phyloP scores from a whole-genome alignment of 2,888 invertebrate species.

The Candidula unifasciata region DNA sequence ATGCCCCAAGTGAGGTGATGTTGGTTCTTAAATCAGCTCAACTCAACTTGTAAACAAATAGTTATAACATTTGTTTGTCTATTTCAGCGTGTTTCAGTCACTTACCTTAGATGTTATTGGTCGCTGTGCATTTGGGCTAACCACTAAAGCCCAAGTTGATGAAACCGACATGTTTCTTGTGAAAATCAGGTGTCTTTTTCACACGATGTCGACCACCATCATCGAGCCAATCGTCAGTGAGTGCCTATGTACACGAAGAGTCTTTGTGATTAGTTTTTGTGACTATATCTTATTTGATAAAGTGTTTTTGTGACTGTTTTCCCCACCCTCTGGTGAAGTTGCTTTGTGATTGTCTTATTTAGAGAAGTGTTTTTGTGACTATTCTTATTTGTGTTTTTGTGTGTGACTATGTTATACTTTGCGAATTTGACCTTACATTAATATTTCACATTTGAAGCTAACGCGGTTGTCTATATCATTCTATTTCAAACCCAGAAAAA shows the following conservation, averaged over 20 bases:
- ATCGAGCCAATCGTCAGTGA: slow-evolving; percentile 72
- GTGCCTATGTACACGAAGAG: slow-evolving; percentile 51
- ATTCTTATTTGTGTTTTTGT: neutral
- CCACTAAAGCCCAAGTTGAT: slow-evolving; percentile 77
- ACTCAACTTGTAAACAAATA: no score
- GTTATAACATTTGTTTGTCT: neutral
- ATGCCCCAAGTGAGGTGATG: no score
- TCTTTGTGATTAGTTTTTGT: neutral
- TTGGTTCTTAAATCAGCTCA: no score
- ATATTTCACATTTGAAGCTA: no score
- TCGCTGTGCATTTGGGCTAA: slow-evolving; percentile 79
- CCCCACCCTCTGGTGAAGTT: no score
- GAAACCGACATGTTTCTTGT: slow-evolving; percentile 76
- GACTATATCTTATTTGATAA: neutral
- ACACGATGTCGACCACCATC: slow-evolving; percentile 64
- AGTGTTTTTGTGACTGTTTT: no score
- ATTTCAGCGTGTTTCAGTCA: slow-evolving; percentile 77
- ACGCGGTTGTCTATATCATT: no score
- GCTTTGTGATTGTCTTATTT: neutral
- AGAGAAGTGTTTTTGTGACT: neutral
- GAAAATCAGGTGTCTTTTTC: slow-evolving; percentile 69
- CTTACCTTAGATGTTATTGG: slow-evolving; percentile 80
- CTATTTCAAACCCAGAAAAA: no score
- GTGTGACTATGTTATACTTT: neutral
- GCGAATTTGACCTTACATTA: no score